These are phyloP conservation scores for Aphelocoma californica DNA, from an alignment of 2,797 vertebrate genomes.

Conservation along the genomic window DNA sequence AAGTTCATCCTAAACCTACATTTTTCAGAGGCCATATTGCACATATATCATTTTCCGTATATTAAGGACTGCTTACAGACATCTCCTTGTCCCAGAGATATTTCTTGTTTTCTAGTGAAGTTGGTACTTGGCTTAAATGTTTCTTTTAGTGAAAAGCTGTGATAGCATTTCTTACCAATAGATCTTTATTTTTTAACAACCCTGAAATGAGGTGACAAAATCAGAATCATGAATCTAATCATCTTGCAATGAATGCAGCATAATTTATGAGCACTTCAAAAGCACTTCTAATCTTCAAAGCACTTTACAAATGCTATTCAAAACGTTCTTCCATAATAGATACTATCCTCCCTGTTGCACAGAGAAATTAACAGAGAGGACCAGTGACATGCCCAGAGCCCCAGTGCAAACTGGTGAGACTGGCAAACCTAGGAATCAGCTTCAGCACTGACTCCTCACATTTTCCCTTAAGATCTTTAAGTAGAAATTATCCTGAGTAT, in stretches of 20 bases:
- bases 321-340: not conserved
- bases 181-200: not conserved
- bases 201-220: not conserved
- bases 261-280: not conserved
- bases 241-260: not conserved
- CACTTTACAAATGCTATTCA: conserved; percentile 18
- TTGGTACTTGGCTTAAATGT: not conserved
- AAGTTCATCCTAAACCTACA: not conserved
- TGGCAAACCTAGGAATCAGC: not conserved
- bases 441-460: not conserved
- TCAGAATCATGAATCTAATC: not conserved
- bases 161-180: not conserved
- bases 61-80: not conserved
- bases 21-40: not conserved
- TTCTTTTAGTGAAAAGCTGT: not conserved
- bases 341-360: not conserved
- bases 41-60: not conserved
- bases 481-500: not conserved
- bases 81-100: not conserved
- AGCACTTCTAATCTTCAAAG: conserved; percentile 37
- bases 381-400: not conserved
- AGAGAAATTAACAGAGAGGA: not conserved
- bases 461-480: not conserved
- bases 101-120: not conserved
- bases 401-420: not conserved